These are phyloP conservation scores for Leptopilina drosophilae DNA, from an alignment of 2,888 invertebrate genomes.

Conservation along the genomic window DNA sequence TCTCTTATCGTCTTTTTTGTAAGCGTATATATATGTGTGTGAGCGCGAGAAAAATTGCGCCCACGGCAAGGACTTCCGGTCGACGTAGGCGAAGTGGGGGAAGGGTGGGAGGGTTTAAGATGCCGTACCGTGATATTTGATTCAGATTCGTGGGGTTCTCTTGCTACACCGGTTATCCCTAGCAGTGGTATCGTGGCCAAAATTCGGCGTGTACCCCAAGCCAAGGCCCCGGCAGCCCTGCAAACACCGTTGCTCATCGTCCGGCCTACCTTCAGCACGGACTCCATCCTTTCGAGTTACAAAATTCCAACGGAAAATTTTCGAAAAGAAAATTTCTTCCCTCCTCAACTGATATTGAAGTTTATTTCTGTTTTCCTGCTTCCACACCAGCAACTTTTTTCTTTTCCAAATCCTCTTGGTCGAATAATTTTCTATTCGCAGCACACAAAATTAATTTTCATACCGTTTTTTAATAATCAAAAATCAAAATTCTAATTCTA, in stretches of 20 bases:
- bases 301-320: neutral
- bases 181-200: constrained; percentile 71
- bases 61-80: constrained; percentile 40
- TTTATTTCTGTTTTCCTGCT: neutral
- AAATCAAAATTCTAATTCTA: too few species aligned
- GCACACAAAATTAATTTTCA: too few species aligned
- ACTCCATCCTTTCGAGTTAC: constrained; percentile 66
- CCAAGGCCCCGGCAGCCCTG: constrained; percentile 69
- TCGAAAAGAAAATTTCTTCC: constrained; percentile 1
- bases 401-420: too few species aligned
- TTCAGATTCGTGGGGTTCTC: constrained; percentile 57
- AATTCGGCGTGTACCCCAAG: constrained; percentile 70
- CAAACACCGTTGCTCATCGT: constrained; percentile 70
- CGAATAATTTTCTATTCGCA: too few species aligned
- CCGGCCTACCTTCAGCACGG: constrained; percentile 72
- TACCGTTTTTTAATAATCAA: too few species aligned
- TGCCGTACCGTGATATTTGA: constrained; percentile 62
- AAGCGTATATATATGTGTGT: neutral
- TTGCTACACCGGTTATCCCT: constrained; percentile 67
- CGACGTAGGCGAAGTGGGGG: constrained; percentile 24
- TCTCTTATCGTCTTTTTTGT: constrained; percentile 8
- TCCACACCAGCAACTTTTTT: neutral
- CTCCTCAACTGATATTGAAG: too few species aligned
- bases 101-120: neutral
- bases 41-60: constrained; percentile 9